A percentile compares a stretch with the other conserved stretches of the same genome.
Conservation (phyloP, 1,140 invertebrate species). For the Drosophila punjabiensis region DNA sequence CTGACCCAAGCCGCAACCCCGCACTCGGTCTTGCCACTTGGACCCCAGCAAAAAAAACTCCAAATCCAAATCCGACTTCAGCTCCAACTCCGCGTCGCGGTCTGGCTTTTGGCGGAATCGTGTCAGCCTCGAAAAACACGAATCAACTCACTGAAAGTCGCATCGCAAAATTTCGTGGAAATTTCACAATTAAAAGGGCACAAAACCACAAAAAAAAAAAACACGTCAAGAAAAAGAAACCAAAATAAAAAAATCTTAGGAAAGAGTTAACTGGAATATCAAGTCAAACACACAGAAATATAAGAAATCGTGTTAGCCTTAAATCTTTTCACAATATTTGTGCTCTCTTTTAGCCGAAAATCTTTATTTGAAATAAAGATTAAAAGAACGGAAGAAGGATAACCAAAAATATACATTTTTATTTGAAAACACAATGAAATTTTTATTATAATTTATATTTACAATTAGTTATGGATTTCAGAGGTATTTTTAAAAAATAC, state of each 20-base stretch:
- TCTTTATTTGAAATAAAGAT: background rate
- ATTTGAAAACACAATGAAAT: background rate
- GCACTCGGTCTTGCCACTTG: constrained; percentile 56
- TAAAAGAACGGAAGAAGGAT: background rate
- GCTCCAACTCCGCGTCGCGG: constrained; percentile 25
- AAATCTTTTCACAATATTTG: constrained; percentile 31
- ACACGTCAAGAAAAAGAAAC: constrained; percentile 11
- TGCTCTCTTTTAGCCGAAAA: constrained; percentile 12
- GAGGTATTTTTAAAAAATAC: background rate
- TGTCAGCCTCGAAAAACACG: constrained; percentile 73
- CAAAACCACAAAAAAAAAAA: constrained; percentile 42
- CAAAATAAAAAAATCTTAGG: constrained; percentile 56
- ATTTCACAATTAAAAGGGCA: constrained; percentile 81
- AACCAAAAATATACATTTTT: background rate
- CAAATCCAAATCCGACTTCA: background rate
- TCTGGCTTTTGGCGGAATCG: constrained; percentile 62
- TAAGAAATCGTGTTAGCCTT: constrained; percentile 64
- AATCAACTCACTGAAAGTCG: constrained; percentile 65
- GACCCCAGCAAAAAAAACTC: constrained; percentile 33
- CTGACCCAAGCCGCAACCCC: constrained; percentile 55
- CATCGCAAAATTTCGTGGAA: constrained; percentile 78
- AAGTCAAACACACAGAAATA: constrained; percentile 10
- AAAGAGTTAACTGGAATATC: constrained; percentile 79
- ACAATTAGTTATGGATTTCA: background rate
- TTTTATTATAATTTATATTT: too few relatives aligned